Evolutionary conservation across 2,113 vertebrate species (phyloP).

Genomic region (Sphyrna mokarran): DNA sequence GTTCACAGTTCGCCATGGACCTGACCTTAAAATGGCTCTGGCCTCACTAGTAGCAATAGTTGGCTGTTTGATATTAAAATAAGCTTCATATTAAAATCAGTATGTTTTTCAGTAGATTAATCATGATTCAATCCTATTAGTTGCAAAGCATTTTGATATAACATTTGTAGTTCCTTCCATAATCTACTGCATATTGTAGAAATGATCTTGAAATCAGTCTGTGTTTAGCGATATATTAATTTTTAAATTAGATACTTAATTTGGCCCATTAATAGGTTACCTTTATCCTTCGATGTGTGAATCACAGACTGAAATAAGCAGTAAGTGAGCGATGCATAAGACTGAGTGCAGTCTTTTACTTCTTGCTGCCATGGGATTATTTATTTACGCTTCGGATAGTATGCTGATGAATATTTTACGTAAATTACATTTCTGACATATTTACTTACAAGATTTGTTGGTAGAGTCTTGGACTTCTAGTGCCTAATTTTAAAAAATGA

Average conservation of each 20-base stretch:
- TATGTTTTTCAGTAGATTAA: background rate
- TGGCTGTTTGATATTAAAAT: background rate
- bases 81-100: too few relatives aligned
- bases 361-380: background rate
- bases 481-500: background rate
- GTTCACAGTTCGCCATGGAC: too few relatives aligned
- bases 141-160: background rate
- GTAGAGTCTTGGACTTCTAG: background rate
- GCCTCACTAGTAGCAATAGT: background rate
- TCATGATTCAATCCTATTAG: background rate
- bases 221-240: background rate
- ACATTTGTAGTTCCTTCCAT: background rate
- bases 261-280: background rate
- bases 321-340: background rate
- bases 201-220: background rate
- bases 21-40: too few relatives aligned
- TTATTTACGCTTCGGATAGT: background rate
- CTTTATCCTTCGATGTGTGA: background rate
- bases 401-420: background rate
- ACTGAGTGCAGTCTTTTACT: background rate
- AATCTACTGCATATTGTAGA: background rate
- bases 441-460: background rate
- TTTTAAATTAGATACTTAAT: background rate
- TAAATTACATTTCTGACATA: background rate
- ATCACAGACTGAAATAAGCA: constrained; percentile 3